Base-by-base conservation (phyloP, 1,140 invertebrate genomes). In the Hyphantria cunea region DNA sequence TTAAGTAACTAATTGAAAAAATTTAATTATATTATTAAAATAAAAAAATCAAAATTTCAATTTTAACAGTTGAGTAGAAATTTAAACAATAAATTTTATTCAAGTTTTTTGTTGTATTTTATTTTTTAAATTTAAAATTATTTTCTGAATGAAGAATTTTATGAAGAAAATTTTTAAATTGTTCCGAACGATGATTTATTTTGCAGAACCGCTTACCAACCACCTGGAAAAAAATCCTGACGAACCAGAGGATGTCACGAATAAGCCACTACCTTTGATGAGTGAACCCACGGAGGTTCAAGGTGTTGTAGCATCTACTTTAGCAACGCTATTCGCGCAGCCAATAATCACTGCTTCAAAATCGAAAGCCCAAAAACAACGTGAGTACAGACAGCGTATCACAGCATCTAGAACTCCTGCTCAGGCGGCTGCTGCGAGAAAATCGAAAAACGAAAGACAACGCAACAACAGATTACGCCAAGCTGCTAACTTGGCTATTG, bases 351-450 rank as follows among this genome's bases (percentile, higher is more conserved):
- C 37, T 39, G 37, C 37, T 39, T 7, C 37, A 39, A 39, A 39
- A 39, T 3, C 37, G 7, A 39, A 7, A 7, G 37, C 45, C 9
- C 7, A 71, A 42, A 67, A 13, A 72, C 76, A 76, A 72, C 71
- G 73, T 64, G 73, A 76, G 66, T 79, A 79, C 70, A 76, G 77
- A 75, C 64, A 71, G 63, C 77, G 74, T 12, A 62, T 60, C 32
- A 72, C 78, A 44, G 68, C 70, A 66, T 66, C 37, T 7, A 39
- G 7, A 74, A 79, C 71, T 68, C 58, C 65, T 66, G 70, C 56
- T 63, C 66, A 78, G 65, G 68, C 52, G n/a, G 53, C 45, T 59
- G 68, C 67, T 68, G 61, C 59, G 31, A 71, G 64, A 56, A 50
- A 74, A 72, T 45, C 65, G 41, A 11, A 14, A 64, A 55, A 45